Conservation (phyloP, 2,797 vertebrate genomes). For the Enoplosus armatus region DNA sequence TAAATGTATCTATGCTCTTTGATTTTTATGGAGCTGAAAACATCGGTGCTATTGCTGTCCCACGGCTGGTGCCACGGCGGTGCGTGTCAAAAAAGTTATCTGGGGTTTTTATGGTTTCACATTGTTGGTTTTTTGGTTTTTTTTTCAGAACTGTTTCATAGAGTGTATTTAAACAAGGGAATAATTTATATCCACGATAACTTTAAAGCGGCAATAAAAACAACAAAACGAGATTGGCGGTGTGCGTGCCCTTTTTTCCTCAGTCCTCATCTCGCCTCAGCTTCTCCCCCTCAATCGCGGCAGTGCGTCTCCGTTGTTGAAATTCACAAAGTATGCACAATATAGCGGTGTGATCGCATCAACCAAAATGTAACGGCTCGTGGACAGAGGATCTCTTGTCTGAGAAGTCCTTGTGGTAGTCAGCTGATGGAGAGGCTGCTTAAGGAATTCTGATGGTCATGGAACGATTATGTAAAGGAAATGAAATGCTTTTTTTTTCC, state of each 20-base stretch:
- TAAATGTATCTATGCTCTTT: not conserved
- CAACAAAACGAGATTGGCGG: not conserved
- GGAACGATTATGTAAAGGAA: not conserved
- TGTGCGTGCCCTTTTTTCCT: not conserved
- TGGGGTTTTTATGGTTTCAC: conserved; percentile 5
- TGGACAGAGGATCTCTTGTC: conserved; percentile 15
- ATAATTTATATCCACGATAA: conserved; percentile 13
- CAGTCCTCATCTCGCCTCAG: not conserved
- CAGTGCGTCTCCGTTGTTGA: not conserved
- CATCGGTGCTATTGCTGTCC: conserved; percentile 40
- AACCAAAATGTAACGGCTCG: not conserved
- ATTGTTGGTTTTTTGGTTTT: not conserved
- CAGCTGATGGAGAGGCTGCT: conserved; percentile 38
- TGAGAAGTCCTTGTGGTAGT: conserved; percentile 20
- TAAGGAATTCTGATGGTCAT: not conserved
- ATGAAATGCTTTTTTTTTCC: not conserved
- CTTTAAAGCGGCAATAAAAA: conserved; percentile 16
- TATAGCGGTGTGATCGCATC: not conserved
- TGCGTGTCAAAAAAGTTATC: conserved; percentile 15
- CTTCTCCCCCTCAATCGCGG: not conserved
- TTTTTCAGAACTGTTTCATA: not conserved
- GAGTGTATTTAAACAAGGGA: conserved; percentile 16
- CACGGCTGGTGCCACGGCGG: conserved; percentile 16
- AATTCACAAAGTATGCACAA: not conserved
- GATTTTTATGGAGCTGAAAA: conserved; percentile 1